Base-by-base conservation (phyloP, 2,113 vertebrate genomes). In the Spizaetus ornatus region DNA sequence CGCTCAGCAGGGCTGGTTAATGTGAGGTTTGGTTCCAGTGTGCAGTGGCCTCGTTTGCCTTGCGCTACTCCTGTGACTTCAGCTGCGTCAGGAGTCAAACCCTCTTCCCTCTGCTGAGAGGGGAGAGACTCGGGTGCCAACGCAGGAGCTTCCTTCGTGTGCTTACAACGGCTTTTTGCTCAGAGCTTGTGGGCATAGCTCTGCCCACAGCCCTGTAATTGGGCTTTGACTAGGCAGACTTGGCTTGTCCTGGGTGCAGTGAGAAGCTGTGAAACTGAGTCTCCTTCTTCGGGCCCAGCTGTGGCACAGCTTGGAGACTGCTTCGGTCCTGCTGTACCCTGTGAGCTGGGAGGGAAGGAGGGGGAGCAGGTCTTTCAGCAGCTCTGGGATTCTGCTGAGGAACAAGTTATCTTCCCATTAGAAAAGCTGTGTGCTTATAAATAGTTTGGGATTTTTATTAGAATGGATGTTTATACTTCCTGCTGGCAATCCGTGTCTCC, bases 131-230 rank as follows among this genome's bases (percentile, higher is more conserved):
- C 1, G 1, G 19, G 10, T 88, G n/a, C 59, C 77, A 25, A 0
- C 3, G 7, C 22, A 29, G 65, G 55, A 83, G 52, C 63, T 86
- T 66, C 52, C n/a, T 77, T 66, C 0, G 0, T n/a, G 65, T 69
- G 81, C 34, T 82, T 66, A 36, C 53, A 43, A 5, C 0, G 0
- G 72, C 61, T 71, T 73, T 70, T 38, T 77, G 62, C 89, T 90
- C 29, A 18, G 79, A 61, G 71, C 56, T 40, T 65, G 78, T 93
- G 96, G 95, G 74, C 89, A 7, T 62, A 72, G 63, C 79, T 90
- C 86, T 95, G 86, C 86, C 91, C 86, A 17, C 88, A 88, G 72
- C 72, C 59, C 85, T 94, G 94, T 92, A 43, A 66, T 62, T 85
- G 82, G 45, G 73, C 71, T 85, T 26, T n/a, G 71, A n/a, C 82